Evolutionary conservation across 2,888 invertebrate genomes (phyloP), one percentile per base, ranked within the genome.

Genomic region (Furcula furcula): DNA sequence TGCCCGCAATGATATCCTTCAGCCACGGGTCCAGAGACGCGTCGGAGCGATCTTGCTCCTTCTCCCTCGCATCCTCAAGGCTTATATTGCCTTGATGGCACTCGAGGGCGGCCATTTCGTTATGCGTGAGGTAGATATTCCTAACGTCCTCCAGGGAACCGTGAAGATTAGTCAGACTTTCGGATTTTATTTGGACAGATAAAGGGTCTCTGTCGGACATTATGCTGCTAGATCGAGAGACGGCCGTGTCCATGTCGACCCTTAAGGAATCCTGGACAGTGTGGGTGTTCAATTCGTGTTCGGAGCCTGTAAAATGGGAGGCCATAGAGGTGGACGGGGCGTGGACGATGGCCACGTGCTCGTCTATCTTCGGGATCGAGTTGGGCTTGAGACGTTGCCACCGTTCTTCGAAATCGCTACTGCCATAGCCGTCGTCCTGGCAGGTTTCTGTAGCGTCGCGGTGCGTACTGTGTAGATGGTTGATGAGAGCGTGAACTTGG

Each of bases 361-460:
- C 91, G 62, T 92, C 91, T 15, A 90, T 67, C 54, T 90, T 90
- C 11, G 90, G 89, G 11, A 91, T 90, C 21, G 84, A 76, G 70
- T 94, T 94, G 9, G 94, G 93, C 65, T 92, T 93, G 46, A 93
- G 88, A 13, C 85, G 87, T 54, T 93, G 92, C 95, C 95, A 95
- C 34, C 94, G 91, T 25, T 90, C 89, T 56, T 95, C 94, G 68
- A 95, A 95, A 69, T 94, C 89, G n/a, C 15, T 7, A 18, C 65
- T 71, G 23, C 62, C 64, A 46, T 69, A 69, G 27, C 66, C 69
- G 38, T 69, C 66, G 52, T 65, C 65, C n/a, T 46, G 58, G 1
- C 70, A 36, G 10, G 55, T 35, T 10, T 30, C 40, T 7, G 53
- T 46, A 5, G 59, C 39, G 20, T 49, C 65, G 11, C 66, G 58